Percentiles rank a stretch among this genome's conserved stretches.
phyloP scores from a whole-genome alignment of 53 echinoderm and acorn worm genomes.

The Antedon mediterranea region DNA sequence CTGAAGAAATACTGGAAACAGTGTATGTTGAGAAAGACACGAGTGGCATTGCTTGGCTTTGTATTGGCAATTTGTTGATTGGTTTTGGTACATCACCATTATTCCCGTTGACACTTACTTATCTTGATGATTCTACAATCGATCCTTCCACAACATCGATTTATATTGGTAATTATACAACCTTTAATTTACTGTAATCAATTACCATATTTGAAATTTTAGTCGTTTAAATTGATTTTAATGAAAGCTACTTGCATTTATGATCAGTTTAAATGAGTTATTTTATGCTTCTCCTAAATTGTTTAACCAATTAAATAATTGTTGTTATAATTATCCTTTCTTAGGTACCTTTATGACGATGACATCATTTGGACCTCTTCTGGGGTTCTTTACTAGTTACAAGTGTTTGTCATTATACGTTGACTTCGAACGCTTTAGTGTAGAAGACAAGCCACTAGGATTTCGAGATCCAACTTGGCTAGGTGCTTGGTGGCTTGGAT shows the following conservation, averaged over 20 bases:
- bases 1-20: too few species aligned
- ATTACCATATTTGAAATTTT: too few species aligned
- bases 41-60: background rate
- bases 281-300: too few species aligned
- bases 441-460: slow-evolving; percentile 2
- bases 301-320: too few species aligned
- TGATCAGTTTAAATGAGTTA: too few species aligned
- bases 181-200: too few species aligned
- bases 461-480: slow-evolving; percentile 36
- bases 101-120: slow-evolving; percentile 14
- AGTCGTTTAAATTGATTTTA: too few species aligned
- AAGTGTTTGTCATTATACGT: slow-evolving; percentile 21
- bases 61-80: slow-evolving; percentile 21
- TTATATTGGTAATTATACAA: slow-evolving; percentile 18
- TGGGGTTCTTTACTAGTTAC: slow-evolving; percentile 20
- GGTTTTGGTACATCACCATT: slow-evolving; percentile 14
- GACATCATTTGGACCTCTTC: slow-evolving; percentile 1
- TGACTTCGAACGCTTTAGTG: slow-evolving; percentile 32
- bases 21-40: too few species aligned
- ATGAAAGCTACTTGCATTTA: too few species aligned
- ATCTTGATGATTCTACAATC: slow-evolving; percentile 25
- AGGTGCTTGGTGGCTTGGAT: slow-evolving; percentile 47
- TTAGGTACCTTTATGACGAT: slow-evolving; percentile 13
- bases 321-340: background rate
- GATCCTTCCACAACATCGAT: slow-evolving; percentile 2